Evolutionary conservation across 1,140 invertebrate species (phyloP), one percentile per base, ranked within the genome.

Genomic region (Heliothis virescens): DNA sequence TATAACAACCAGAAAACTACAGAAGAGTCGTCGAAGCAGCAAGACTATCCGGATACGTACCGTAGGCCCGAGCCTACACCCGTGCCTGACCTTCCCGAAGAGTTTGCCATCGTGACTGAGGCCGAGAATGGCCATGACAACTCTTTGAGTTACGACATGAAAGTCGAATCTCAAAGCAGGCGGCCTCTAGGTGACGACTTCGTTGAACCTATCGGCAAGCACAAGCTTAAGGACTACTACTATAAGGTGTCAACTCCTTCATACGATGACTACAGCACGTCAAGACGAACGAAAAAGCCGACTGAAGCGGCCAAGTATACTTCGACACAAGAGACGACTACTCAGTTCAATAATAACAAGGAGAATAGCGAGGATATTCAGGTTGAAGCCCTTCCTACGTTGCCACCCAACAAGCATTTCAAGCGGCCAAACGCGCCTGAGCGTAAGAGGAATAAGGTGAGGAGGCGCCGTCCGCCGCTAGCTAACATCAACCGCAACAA

Each of bases 381-480:
- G 18, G 82, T 88, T 41, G 90, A 94, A 75, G 77, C 89, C 13
- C 82, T 95, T 55, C 93, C 93, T 4, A 95, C 95, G 26, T 83
- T 95, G 3, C 93, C 95, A 29, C 94, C 95, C 10, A 93, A 90
- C 79, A 90, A 88, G 79, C 92, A 95, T 83, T 95, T 94, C 82
- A 95, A 91, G 75, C 88, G 95, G n/a, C 95, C 92, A 2, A 86
- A 80, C 79, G 80, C 82, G n/a, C 69, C 80, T 18, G 86, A 92
- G 71, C 90, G 91, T 41, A 95, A 95, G 83, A 83, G 92, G 57
- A 94, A 91, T 57, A 95, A 95, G 83, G 90, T 92, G 57, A 90
- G 94, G 47, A 90, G 95, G 82, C 90, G 95, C 29, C 90, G 94
- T 48, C 95, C 93, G 18, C 85, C 87, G 26, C 80, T 87, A 78